Evolutionary conservation across 2,797 vertebrate species (phyloP).

Genomic region (Clarias fuscus): DNA sequence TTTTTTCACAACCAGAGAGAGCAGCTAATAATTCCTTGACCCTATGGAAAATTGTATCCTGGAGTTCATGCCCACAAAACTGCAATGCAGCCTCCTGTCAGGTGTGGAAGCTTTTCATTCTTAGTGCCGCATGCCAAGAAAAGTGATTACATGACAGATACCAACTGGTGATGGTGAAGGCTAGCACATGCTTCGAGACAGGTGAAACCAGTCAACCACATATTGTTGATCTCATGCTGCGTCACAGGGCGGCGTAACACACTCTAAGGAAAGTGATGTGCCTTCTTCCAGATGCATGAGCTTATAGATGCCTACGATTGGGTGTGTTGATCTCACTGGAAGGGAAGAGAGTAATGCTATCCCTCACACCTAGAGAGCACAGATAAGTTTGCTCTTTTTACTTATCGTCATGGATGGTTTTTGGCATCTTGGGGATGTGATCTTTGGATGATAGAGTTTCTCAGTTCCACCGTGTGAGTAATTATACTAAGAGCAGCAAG

Average conservation of each 20-base stretch:
- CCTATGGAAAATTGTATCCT: not conserved
- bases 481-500: not conserved
- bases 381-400: not conserved
- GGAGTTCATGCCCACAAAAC: not conserved
- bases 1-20: not conserved
- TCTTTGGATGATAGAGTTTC: not conserved
- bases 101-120: not conserved
- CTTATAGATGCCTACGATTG: not conserved
- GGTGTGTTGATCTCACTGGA: not conserved
- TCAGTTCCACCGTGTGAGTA: not conserved
- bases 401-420: not conserved
- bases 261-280: not conserved
- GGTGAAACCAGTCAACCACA: not conserved
- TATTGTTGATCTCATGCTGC: not conserved
- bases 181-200: slow-evolving; percentile 12
- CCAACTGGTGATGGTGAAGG: not conserved
- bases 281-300: not conserved
- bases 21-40: not conserved
- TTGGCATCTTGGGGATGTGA: not conserved
- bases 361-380: not conserved
- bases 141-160: slow-evolving; percentile 9
- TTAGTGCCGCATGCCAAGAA: not conserved
- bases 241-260: not conserved
- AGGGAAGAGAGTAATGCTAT: not conserved
- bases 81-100: not conserved